These are phyloP conservation scores for Carassius gibelio DNA, from an alignment of 2,113 vertebrate species.

Conservation along the genomic window DNA sequence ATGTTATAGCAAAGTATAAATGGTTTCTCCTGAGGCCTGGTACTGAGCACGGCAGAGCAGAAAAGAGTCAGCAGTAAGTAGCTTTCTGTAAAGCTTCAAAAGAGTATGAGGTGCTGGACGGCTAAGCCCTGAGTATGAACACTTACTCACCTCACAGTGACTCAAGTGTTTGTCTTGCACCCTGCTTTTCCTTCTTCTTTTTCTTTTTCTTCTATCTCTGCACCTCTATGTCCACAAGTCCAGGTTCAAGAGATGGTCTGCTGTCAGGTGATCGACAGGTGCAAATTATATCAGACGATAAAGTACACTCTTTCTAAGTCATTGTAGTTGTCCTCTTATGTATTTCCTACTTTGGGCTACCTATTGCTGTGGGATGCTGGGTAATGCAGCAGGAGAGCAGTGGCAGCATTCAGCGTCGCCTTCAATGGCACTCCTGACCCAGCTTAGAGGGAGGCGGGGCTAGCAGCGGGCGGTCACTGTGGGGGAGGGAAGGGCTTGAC, in stretches of 20 bases:
- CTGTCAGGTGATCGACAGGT: neutral
- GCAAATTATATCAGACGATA: neutral
- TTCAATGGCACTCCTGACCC: constrained; percentile 43
- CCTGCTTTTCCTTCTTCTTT: neutral
- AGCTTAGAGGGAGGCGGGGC: constrained; percentile 49
- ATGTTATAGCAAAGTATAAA: neutral
- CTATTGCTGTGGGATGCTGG: constrained; percentile 46
- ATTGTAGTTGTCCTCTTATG: neutral
- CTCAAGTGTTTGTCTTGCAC: constrained; percentile 26
- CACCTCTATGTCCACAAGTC: constrained; percentile 36
- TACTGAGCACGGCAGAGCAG: constrained; percentile 29
- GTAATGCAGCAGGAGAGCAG: constrained; percentile 17
- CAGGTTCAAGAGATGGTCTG: neutral
- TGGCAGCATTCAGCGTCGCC: neutral
- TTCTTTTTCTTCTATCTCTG: neutral
- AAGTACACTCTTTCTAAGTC: neutral
- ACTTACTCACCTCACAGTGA: constrained; percentile 38
- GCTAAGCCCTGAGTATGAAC: constrained; percentile 52
- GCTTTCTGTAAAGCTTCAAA: constrained; percentile 73
- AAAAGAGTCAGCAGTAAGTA: constrained; percentile 66
- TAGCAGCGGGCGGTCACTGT: constrained; percentile 7
- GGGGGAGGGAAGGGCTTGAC: constrained; percentile 26
- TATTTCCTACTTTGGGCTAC: constrained; percentile 8
- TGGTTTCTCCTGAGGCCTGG: constrained; percentile 30
- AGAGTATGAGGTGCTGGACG: constrained; percentile 53